Percentiles rank a stretch among this genome's conserved stretches.
These are phyloP conservation scores for Eubucco bourcierii DNA, from an alignment of 2,113 vertebrate genomes.

Conservation along the genomic window DNA sequence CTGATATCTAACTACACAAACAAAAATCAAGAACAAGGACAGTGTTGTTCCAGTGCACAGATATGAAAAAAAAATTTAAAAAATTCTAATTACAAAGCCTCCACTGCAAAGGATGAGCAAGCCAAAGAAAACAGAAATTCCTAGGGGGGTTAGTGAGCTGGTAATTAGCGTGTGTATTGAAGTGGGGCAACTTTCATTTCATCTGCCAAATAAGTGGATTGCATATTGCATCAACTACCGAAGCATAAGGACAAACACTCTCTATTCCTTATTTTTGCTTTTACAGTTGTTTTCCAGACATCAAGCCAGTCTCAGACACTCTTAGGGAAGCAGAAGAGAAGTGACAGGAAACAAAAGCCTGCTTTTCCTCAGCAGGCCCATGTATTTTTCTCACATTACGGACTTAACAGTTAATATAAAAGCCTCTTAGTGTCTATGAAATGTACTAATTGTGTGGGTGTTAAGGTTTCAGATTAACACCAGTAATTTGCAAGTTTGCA, in stretches of 20 bases:
- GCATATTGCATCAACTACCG: background rate
- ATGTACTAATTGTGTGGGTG: background rate
- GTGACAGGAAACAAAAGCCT: rapidly evolving
- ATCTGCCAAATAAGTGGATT: background rate
- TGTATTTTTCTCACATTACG: background rate
- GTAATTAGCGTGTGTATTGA: background rate
- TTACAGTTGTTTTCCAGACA: background rate
- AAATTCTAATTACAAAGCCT: background rate
- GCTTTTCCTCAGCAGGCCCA: background rate
- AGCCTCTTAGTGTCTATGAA: background rate
- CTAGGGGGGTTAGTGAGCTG: background rate
- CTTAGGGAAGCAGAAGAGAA: background rate
- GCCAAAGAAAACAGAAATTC: background rate
- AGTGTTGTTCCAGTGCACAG: background rate
- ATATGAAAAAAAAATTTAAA: background rate
- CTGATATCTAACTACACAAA: background rate
- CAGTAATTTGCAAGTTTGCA: background rate
- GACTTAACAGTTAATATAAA: background rate
- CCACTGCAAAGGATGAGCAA: background rate
- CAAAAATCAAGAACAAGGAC: background rate
- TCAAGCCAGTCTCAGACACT: background rate
- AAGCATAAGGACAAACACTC: background rate
- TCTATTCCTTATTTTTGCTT: background rate
- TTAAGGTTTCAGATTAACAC: background rate
- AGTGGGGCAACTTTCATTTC: background rate